phyloP scores from a whole-genome alignment of 1,140 invertebrate genomes.

The Propsilocerus akamusi region DNA sequence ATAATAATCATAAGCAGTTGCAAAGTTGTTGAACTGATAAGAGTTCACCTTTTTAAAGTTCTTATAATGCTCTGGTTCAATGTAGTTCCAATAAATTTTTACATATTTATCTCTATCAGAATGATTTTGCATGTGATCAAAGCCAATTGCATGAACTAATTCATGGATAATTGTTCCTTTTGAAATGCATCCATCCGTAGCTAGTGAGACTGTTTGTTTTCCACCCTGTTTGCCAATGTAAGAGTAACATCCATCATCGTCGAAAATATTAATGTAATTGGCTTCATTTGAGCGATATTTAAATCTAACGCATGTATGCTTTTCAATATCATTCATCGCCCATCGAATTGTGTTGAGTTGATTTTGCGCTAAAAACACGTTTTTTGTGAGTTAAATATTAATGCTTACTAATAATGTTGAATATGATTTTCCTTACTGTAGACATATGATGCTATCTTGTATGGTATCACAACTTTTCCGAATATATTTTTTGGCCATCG shows the following conservation, averaged over 20 bases:
- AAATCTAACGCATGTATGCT: background rate
- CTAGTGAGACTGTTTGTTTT: background rate
- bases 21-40: slow-evolving; percentile 39
- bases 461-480: slow-evolving; percentile 8
- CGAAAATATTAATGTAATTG: background rate
- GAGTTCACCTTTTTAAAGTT: slow-evolving; percentile 51
- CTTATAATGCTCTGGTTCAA: slow-evolving; percentile 35
- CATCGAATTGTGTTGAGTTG: background rate
- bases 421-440: background rate
- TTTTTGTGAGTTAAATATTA: background rate
- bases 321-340: background rate
- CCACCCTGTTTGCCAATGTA: background rate
- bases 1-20: slow-evolving; percentile 41
- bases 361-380: background rate
- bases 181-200: background rate
- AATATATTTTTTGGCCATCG: slow-evolving; percentile 11
- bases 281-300: background rate
- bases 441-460: background rate
- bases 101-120: slow-evolving; percentile 49
- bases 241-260: background rate
- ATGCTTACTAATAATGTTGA: background rate
- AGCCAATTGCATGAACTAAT: slow-evolving; percentile 47
- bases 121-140: slow-evolving; percentile 52
- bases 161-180: slow-evolving; percentile 36
- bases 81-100: slow-evolving; percentile 42